Conservation (phyloP, 2,888 invertebrate species). For the Acronicta alni region DNA sequence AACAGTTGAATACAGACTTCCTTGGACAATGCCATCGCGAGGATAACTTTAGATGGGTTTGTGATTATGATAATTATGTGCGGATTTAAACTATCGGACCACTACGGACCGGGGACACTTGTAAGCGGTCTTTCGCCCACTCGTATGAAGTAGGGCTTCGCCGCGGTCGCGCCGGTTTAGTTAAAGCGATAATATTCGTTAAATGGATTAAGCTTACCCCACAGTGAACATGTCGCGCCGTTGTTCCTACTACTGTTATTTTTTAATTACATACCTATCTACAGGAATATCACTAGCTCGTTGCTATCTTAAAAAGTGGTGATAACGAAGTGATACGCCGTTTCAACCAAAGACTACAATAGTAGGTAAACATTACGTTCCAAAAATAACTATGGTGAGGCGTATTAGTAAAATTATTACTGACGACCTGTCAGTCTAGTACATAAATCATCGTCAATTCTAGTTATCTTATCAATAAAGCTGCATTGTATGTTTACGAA, state of each 20-base stretch:
- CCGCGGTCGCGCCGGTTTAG: constrained; percentile 56
- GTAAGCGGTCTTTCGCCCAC: constrained; percentile 73
- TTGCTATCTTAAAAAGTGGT: constrained; percentile 1
- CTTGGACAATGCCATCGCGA: constrained; percentile 18
- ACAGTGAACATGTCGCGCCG: constrained; percentile 12
- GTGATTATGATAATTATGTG: constrained; percentile 62
- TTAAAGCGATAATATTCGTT: constrained; percentile 80
- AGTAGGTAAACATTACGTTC: no score
- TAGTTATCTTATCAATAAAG: constrained; percentile 46
- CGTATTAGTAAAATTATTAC: constrained; percentile 30
- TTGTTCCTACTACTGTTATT: constrained; percentile 23
- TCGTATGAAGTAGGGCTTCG: constrained; percentile 70
- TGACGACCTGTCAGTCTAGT: not conserved
- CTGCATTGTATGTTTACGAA: not conserved
- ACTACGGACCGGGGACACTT: constrained; percentile 63
- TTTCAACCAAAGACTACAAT: constrained; percentile 2
- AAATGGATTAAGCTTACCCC: constrained; percentile 77
- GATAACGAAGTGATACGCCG: constrained; percentile 9
- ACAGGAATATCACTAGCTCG: not conserved
- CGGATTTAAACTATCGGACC: constrained; percentile 56
- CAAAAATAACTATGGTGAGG: constrained; percentile 11
- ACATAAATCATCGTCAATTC: constrained; percentile 45
- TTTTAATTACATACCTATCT: constrained; percentile 28
- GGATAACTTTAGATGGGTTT: constrained; percentile 54
- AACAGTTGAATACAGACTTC: not conserved